Percentiles rank a stretch among this genome's conserved stretches.
Conservation (phyloP, 2,888 invertebrate species). For the Lycia hirtaria region DNA sequence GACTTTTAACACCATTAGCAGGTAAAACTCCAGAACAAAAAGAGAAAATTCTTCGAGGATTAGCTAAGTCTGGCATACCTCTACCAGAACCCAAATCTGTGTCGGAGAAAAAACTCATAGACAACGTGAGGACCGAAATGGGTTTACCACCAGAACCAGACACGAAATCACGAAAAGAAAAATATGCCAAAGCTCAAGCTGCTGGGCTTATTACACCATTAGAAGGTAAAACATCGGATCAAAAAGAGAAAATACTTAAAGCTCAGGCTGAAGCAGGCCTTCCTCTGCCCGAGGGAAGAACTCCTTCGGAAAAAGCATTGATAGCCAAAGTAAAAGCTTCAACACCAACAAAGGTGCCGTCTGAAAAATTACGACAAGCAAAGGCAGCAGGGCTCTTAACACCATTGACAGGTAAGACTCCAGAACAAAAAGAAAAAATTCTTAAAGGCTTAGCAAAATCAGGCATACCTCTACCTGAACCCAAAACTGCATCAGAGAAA, state of each 20-base stretch:
- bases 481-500: constrained; percentile 46
- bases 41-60: constrained; percentile 41
- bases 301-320: constrained; percentile 43
- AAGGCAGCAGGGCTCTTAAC: constrained; percentile 42
- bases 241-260: constrained; percentile 42
- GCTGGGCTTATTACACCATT: constrained; percentile 47
- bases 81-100: constrained; percentile 39
- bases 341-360: constrained; percentile 26
- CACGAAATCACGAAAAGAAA: constrained; percentile 32
- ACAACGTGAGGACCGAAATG: constrained; percentile 43
- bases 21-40: constrained; percentile 45
- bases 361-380: constrained; percentile 39
- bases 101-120: constrained; percentile 43
- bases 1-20: constrained; percentile 42
- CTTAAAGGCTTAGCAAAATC: constrained; percentile 41
- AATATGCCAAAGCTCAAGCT: constrained; percentile 44
- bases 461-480: constrained; percentile 46
- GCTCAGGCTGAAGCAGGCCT: constrained; percentile 39
- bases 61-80: constrained; percentile 39
- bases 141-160: constrained; percentile 48
- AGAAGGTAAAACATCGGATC: constrained; percentile 43
- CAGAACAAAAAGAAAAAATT: constrained; percentile 40
- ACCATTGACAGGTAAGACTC: constrained; percentile 46
- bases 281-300: constrained; percentile 43
- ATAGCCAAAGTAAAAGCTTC: constrained; percentile 40